Evolutionary conservation across 2,797 vertebrate genomes (phyloP).

Genomic region (Tiaroga cobitis): DNA sequence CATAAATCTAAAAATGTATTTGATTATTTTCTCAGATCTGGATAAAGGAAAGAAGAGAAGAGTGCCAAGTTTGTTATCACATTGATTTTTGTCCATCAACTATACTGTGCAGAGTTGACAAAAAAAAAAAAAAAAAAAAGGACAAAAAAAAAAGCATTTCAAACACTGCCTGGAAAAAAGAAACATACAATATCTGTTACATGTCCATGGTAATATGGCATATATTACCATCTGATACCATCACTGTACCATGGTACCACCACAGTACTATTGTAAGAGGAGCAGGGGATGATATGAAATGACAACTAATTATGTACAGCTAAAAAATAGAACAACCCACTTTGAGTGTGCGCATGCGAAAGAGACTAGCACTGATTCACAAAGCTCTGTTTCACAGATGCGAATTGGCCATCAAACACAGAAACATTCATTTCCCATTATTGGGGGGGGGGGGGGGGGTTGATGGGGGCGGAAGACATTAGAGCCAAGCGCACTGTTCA

Average conservation of each 20-base stretch:
- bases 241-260: not conserved
- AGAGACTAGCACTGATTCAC: conserved; percentile 25
- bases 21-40: not conserved
- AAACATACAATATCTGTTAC: not conserved
- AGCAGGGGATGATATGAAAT: not conserved
- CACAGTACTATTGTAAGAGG: not conserved
- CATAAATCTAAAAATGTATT: not conserved
- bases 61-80: not conserved
- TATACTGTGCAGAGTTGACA: too few relatives aligned
- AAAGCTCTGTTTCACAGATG: conserved; percentile 61
- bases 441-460: conserved; percentile 43
- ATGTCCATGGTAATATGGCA: not conserved
- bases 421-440: conserved; percentile 71
- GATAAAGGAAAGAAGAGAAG: not conserved
- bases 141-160: too few relatives aligned
- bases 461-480: conserved; percentile 68
- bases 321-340: not conserved
- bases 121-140: too few relatives aligned
- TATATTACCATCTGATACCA: not conserved
- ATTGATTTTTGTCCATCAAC: not conserved
- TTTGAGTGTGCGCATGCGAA: not conserved
- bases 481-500: conserved; percentile 71
- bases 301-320: not conserved
- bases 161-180: not conserved
- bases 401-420: conserved; percentile 71